phyloP scores from a whole-genome alignment of 2,888 invertebrate species.

The Chironomus tentans region DNA sequence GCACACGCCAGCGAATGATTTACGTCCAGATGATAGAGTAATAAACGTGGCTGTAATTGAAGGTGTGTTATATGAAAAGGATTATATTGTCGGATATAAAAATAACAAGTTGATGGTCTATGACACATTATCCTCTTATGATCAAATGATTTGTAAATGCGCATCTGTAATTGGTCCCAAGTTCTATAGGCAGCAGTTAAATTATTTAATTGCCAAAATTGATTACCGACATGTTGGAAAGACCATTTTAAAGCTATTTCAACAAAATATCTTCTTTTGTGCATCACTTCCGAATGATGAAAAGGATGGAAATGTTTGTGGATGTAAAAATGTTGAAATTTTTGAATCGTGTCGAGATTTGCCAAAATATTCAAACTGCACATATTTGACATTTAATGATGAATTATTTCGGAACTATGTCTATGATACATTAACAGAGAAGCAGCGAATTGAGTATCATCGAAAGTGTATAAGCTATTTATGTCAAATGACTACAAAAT shows the following conservation, averaged over 20 bases:
- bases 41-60: slow-evolving; percentile 44
- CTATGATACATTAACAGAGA: slow-evolving; percentile 53
- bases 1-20: not conserved
- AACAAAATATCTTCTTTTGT: slow-evolving; percentile 51
- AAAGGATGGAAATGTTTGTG: slow-evolving; percentile 34
- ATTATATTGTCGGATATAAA: slow-evolving; percentile 48
- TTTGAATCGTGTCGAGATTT: slow-evolving; percentile 44
- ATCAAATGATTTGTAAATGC: slow-evolving; percentile 55
- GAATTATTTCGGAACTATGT: slow-evolving; percentile 50
- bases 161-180: slow-evolving; percentile 54
- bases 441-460: slow-evolving; percentile 51
- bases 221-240: slow-evolving; percentile 44
- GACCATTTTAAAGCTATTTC: slow-evolving; percentile 53
- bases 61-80: slow-evolving; percentile 44
- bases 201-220: slow-evolving; percentile 46
- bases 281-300: slow-evolving; percentile 38
- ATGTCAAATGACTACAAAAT: slow-evolving; percentile 49
- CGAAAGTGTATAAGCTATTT: slow-evolving; percentile 49
- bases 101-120: slow-evolving; percentile 46
- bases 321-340: slow-evolving; percentile 40
- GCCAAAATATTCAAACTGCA: slow-evolving; percentile 54
- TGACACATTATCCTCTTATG: slow-evolving; percentile 53
- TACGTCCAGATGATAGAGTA: not conserved
- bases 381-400: slow-evolving; percentile 51
- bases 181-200: slow-evolving; percentile 52